phyloP scores from a whole-genome alignment of 2,888 invertebrate genomes.

The Ichneumon xanthorius region DNA sequence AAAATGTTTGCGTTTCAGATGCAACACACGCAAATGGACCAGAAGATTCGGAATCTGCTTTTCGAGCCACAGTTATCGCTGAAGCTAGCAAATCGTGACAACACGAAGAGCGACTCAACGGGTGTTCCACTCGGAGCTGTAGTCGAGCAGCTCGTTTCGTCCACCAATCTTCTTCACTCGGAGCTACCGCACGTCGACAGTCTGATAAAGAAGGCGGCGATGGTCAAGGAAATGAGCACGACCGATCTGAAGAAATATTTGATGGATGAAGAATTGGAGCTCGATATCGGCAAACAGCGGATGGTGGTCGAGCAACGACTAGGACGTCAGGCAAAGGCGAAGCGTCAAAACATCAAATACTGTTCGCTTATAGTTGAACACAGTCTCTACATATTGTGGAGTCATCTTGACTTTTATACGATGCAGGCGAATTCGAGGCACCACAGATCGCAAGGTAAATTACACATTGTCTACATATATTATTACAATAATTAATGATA shows the following conservation, averaged over 20 bases:
- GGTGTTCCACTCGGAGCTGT: conserved; percentile 81
- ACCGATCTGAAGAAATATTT: conserved; percentile 86
- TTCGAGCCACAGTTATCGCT: conserved; percentile 80
- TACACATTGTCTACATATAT: conserved; percentile 27
- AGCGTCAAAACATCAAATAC: conserved; percentile 87
- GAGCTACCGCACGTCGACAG: conserved; percentile 80
- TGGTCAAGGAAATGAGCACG: conserved; percentile 85
- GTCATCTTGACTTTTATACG: conserved; percentile 91
- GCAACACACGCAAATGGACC: conserved; percentile 83
- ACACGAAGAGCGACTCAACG: conserved; percentile 74
- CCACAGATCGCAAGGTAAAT: conserved; percentile 77
- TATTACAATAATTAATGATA: not conserved
- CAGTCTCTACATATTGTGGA: conserved; percentile 91
- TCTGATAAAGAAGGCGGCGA: conserved; percentile 76
- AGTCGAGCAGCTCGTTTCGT: conserved; percentile 80
- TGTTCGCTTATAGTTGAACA: conserved; percentile 90
- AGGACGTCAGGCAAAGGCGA: conserved; percentile 86
- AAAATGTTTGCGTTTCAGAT: conserved; percentile 71
- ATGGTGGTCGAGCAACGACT: conserved; percentile 85
- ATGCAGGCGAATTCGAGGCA: conserved; percentile 86
- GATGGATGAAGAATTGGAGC: conserved; percentile 80
- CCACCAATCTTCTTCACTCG: conserved; percentile 77
- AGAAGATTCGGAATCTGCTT: conserved; percentile 81
- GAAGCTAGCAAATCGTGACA: conserved; percentile 76
- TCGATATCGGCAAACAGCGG: conserved; percentile 80